Percentiles rank a stretch among this genome's conserved stretches.
Evolutionary conservation across 1,140 invertebrate species (phyloP).

Genomic region (Leptopilina clavipes): DNA sequence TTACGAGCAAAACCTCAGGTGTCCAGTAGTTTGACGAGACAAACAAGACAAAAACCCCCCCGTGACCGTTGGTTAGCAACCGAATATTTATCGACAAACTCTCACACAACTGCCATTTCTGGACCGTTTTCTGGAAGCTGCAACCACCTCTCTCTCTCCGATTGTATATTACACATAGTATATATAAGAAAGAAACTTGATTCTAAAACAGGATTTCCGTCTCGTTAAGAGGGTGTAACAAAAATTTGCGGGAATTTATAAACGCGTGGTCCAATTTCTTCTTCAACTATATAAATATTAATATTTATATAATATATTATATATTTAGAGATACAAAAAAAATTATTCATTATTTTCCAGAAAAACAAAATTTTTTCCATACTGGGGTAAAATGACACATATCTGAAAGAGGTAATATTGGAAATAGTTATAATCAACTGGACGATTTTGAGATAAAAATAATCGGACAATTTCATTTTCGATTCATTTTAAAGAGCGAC

Average conservation of each 20-base stretch:
- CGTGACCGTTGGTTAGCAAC: slow-evolving; percentile 47
- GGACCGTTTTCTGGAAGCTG: slow-evolving; percentile 69
- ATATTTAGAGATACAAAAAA: no score
- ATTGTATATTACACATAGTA: no score
- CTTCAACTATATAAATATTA: no score
- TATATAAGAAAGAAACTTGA: slow-evolving; percentile 62
- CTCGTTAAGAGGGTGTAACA: slow-evolving; percentile 36
- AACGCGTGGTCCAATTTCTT: no score
- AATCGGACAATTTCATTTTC: not conserved
- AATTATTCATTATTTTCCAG: no score
- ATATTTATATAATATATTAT: no score
- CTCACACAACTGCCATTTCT: slow-evolving; percentile 61
- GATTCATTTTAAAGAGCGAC: no score
- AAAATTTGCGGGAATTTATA: no score
- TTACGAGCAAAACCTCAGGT: slow-evolving; percentile 50
- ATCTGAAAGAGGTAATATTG: no score
- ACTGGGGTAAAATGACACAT: no score
- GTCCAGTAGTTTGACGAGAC: slow-evolving; percentile 58
- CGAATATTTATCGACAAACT: slow-evolving; percentile 49
- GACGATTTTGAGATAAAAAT: no score
- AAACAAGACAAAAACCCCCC: slow-evolving; percentile 48
- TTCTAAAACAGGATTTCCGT: slow-evolving; percentile 73
- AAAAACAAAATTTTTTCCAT: slow-evolving; percentile 25
- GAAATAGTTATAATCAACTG: no score
- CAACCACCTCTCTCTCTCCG: slow-evolving; percentile 11